A percentile compares a stretch with the other conserved stretches of the same genome.
These are phyloP conservation scores for Sorex maritimensis DNA, from an alignment of 2,797 vertebrate species.

Conservation along the genomic window DNA sequence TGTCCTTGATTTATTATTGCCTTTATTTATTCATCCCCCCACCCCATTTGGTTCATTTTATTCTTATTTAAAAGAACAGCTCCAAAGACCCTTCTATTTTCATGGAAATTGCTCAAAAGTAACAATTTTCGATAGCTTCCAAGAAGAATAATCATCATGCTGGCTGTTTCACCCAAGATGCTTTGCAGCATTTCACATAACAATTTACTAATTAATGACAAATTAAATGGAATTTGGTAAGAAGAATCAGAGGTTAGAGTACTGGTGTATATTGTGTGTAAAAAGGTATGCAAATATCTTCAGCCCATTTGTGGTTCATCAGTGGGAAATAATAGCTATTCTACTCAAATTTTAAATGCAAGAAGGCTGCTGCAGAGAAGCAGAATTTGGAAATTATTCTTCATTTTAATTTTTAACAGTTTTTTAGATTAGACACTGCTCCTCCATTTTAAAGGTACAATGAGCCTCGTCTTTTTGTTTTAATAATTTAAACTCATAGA, in stretches of 20 bases:
- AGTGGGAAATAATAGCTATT: conserved; percentile 86
- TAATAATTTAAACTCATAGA: conserved; percentile 72
- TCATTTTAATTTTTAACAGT: conserved; percentile 76
- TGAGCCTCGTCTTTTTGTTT: conserved; percentile 80
- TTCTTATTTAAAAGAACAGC: conserved; percentile 88
- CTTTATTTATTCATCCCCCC: conserved; percentile 82
- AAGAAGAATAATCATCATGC: conserved; percentile 88
- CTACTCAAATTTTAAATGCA: conserved; percentile 65
- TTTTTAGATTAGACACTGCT: conserved; percentile 70
- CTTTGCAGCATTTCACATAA: conserved; percentile 86
- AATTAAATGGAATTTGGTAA: conserved; percentile 89
- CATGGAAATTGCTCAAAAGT: conserved; percentile 89
- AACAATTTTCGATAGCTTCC: conserved; percentile 89
- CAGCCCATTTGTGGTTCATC: conserved; percentile 80
- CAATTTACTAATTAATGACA: conserved; percentile 90
- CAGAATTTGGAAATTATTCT: conserved; percentile 81
- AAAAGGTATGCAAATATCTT: conserved; percentile 86
- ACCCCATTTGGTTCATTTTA: conserved; percentile 86
- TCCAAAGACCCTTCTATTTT: conserved; percentile 87
- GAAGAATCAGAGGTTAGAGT: conserved; percentile 86
- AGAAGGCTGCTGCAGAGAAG: conserved; percentile 62
- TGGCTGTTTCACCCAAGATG: conserved; percentile 82
- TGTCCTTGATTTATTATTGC: conserved; percentile 84
- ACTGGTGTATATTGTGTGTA: conserved; percentile 77
- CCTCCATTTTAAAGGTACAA: conserved; percentile 72